Base-by-base conservation (phyloP, 2,888 invertebrate genomes). In the Blera fallax region DNA sequence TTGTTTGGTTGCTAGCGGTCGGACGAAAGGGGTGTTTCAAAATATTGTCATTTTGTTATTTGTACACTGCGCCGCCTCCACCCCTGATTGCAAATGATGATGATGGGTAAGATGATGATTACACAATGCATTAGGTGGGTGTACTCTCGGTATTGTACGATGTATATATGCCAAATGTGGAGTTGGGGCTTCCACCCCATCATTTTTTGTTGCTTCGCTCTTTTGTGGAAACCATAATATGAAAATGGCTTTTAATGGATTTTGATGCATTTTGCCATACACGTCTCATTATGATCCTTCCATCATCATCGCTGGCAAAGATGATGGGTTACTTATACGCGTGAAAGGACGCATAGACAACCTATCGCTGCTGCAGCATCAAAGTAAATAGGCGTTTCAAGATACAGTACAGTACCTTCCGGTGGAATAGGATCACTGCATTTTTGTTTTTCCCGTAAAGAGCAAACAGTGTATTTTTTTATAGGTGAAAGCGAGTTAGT, bases 231-330 rank as follows among this genome's bases (percentile, higher is more conserved):
- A 72, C 54, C 81, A 67, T 89, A 88, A 88, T 88, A 90, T 89
- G 89, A 90, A 90, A 91, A 91, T 91, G 90, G 91, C 90, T 89
- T 90, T 91, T 91, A 90, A 90, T 90, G 90, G 90, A 90, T 90
- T 90, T 90, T 89, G 88, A 90, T 81, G 85, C 81, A 85, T 85
- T 81, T 72, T 77, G 6, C 60, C 65, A 72, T 77, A 81, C 60
- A 81, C 72, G 76, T 81, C 76, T 81, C 80, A 84, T 84, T 84
- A 84, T 50, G 74, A 69, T 80, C 56, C 67, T 70, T 74, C 56
- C 43, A 70, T 34, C 80, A 84, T 56, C 74, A 64, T 50, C 45
- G 14, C 8, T 60, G 21, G 48, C 65, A 67, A 62, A 73, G 72
- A 83, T 79, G 80, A 80, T 84, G 74, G 80, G 69, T 84, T 84